phyloP scores from a whole-genome alignment of 2,797 vertebrate genomes.

The Lepus townsendii region DNA sequence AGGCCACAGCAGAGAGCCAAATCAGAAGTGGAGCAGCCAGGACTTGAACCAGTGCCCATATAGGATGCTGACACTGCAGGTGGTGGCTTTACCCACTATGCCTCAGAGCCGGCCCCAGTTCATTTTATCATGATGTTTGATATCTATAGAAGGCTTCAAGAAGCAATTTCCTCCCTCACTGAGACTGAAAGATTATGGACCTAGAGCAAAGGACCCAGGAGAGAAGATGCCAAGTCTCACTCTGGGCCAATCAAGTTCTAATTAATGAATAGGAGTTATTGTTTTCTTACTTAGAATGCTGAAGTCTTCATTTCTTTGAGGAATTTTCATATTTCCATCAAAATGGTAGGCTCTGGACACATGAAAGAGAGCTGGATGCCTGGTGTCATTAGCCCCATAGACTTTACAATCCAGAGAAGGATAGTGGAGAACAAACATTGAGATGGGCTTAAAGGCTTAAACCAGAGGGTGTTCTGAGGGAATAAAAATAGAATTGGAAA shows the following conservation, averaged over 20 bases:
- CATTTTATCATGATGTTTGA: not conserved
- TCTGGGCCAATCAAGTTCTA: rapidly evolving
- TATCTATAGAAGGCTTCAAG: not conserved
- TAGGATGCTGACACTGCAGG: no score
- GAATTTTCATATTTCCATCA: not conserved
- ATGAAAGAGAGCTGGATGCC: not conserved
- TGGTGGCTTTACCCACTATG: no score
- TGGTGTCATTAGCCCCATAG: not conserved
- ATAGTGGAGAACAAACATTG: not conserved
- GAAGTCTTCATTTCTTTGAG: slow-evolving; percentile 5
- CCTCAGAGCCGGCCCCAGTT: no score
- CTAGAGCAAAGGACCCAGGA: not conserved
- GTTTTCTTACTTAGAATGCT: not conserved
- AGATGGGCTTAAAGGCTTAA: not conserved
- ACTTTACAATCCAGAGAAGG: not conserved
- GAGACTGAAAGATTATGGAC: not conserved
- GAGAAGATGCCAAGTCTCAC: not conserved
- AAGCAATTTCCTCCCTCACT: not conserved
- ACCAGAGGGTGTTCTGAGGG: not conserved
- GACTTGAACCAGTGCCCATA: no score
- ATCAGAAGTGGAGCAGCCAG: no score
- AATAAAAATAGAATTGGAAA: not conserved
- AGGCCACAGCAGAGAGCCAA: no score
- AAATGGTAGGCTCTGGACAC: not conserved
- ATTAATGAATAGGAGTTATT: not conserved